Base-by-base conservation (phyloP, 2,113 vertebrate genomes). In the Carassius auratus region DNA sequence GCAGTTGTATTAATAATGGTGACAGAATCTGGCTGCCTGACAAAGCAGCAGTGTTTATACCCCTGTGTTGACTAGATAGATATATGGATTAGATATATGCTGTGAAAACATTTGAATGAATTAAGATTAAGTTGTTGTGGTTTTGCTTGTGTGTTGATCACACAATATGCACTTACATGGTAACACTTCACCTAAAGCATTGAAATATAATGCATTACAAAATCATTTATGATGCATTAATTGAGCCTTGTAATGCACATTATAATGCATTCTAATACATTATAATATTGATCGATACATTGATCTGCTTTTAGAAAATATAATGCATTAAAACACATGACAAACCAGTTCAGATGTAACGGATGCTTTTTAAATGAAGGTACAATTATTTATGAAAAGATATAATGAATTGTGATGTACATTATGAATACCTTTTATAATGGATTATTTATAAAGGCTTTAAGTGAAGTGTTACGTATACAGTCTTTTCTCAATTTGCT, bases 401-500 rank as follows among this genome's bases (percentile, higher is more conserved):
- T 55, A 7, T 59, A n/a, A 59, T 21, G 19, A 19, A 55, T 8
- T 55, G 0, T 59, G 8, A n/a, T 21, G 19, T 9, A 52, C 50
- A 52, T 15, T 52, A 4, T 17, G 5, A 57, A 0, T 57, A 7
- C 52, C 52, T 10, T 55, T 55, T 57, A 6, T 59, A n/a, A 59
- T 21, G 19, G 8, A n/a, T 59, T 59, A 59, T 21, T 21, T 8
- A 21, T 21, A 21, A 59, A 59, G 19, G 19, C 19, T n/a, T 59
- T 21, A n/a, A 59, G 57, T 59, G 6, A 19, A 57, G 17, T 7
- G 55, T 8, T 8, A 7, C 6, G 5, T 57, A 7, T 57, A 7
- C 52, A 19, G 15, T 57, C 52, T 15, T 14, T 81, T 59, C 38
- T 84, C 9, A 88, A 8, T 42, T 76, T 42, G 14, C 8, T 79